Evolutionary conservation across 1,140 invertebrate species (phyloP), one percentile per base, ranked within the genome.

Genomic region (Drosophila sturtevanti): DNA sequence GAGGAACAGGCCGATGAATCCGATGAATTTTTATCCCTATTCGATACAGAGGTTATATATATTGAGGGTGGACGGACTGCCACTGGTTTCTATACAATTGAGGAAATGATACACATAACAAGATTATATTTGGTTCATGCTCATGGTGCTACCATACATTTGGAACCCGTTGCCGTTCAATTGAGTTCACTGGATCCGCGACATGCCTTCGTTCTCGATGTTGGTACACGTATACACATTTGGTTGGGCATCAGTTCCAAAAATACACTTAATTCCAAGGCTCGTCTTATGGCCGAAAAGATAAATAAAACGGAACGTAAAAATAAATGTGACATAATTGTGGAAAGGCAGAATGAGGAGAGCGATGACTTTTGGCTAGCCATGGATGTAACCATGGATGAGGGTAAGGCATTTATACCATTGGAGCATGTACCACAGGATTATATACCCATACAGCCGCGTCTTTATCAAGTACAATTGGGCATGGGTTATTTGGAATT

Each of bases 251-350:
- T 95, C 72, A 96, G 96, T 84, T 96, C 98, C 0, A 99, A 98
- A 92, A 98, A 98, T 85, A 99, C 98, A 0, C 94, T 99, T 0
- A 97, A 97, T 89, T 98, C 98, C 0, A 99, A 99, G 93, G 96
- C 98, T 0, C 94, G 98, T 59, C 93, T 99, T 3, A 96, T 99
- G 93, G 97, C 98, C 1, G 99, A 99, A 92, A 99, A 99, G 92
- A 98, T 99, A 37, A 99, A 99, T 91, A 99, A 99, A 93, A 98
- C 99, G 91, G 99, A 99, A 92, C 93, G 98, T 16, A 99, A 99
- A 92, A 98, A 98, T 82, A 96, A 96, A 91, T 95, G 98, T 0
- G 98, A 99, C 84, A 97, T 99, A 52, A 93, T 97, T 37, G 95
- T 97, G 0, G 96, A 98, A 89, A 93, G 93, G 27, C 96, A 98